A percentile compares a stretch with the other conserved stretches of the same genome.
These are phyloP conservation scores for Rhadina sibilatrix DNA, from an alignment of 2,113 vertebrate genomes.

Conservation along the genomic window DNA sequence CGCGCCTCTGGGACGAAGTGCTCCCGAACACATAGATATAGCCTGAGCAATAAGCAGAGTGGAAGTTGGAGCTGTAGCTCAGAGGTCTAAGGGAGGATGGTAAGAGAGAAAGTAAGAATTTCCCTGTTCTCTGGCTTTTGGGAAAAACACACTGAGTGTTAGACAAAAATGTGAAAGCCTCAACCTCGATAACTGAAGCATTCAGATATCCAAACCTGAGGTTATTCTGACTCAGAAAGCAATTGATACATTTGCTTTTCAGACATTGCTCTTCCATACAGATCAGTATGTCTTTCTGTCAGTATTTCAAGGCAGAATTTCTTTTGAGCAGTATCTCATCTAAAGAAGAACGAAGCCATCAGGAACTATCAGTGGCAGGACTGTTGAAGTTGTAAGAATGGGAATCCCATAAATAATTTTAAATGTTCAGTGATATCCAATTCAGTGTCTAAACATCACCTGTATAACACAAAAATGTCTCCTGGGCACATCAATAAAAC, in stretches of 20 bases:
- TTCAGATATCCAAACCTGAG: neutral
- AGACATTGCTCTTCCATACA: neutral
- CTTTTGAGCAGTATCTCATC: neutral
- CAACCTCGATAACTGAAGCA: neutral
- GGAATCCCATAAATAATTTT: neutral
- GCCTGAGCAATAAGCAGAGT: neutral
- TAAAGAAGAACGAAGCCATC: neutral
- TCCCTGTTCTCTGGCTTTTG: neutral
- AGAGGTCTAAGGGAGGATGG: neutral
- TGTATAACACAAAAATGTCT: neutral
- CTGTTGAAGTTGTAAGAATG: neutral
- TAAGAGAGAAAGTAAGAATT: neutral
- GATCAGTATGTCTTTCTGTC: neutral
- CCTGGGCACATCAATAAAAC: neutral
- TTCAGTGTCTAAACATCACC: neutral
- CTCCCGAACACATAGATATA: rapidly evolving
- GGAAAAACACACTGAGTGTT: neutral
- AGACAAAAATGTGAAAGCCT: neutral
- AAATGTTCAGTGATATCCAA: neutral
- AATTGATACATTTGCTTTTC: neutral
- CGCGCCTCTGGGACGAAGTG: rapidly evolving
- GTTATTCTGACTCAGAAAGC: neutral
- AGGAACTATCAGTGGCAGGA: neutral
- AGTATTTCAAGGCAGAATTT: neutral
- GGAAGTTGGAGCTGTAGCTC: neutral